These are phyloP conservation scores for Paralichthys olivaceus DNA, from an alignment of 2,113 vertebrate species.

Conservation along the genomic window DNA sequence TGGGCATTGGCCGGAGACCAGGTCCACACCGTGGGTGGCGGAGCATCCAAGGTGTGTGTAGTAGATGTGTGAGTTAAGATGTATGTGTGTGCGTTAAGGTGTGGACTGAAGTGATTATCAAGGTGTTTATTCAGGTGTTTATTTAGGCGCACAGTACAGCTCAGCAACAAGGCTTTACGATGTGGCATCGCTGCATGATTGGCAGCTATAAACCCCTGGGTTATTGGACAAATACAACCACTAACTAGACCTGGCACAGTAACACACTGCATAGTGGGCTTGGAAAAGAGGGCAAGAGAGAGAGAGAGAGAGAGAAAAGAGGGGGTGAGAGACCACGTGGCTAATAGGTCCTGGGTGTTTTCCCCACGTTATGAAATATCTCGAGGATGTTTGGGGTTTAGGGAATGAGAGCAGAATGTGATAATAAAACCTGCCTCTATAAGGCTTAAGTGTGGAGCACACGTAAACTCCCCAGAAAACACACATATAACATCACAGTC, in stretches of 20 bases:
- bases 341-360: constrained; percentile 68
- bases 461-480: constrained; percentile 49
- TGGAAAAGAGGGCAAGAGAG: constrained; percentile 40
- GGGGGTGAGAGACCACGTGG: constrained; percentile 42
- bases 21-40: constrained; percentile 43
- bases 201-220: constrained; percentile 66
- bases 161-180: constrained; percentile 71
- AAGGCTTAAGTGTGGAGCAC: constrained; percentile 40
- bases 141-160: constrained; percentile 64
- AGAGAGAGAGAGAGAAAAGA: constrained; percentile 26
- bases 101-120: constrained; percentile 73
- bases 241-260: constrained; percentile 68
- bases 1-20: constrained; percentile 42
- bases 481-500: constrained; percentile 32
- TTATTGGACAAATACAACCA: constrained; percentile 72
- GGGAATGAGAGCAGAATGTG: constrained; percentile 59
- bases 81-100: constrained; percentile 55
- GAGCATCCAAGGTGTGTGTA: constrained; percentile 46
- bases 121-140: constrained; percentile 80
- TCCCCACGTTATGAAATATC: constrained; percentile 63
- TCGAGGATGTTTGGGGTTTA: constrained; percentile 61
- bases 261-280: constrained; percentile 39
- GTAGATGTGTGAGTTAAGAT: constrained; percentile 47
- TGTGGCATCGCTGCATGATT: constrained; percentile 72
- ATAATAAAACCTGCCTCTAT: constrained; percentile 63